Conservation (phyloP, 2,113 vertebrate genomes). For the Boleophthalmus pectinirostris region DNA sequence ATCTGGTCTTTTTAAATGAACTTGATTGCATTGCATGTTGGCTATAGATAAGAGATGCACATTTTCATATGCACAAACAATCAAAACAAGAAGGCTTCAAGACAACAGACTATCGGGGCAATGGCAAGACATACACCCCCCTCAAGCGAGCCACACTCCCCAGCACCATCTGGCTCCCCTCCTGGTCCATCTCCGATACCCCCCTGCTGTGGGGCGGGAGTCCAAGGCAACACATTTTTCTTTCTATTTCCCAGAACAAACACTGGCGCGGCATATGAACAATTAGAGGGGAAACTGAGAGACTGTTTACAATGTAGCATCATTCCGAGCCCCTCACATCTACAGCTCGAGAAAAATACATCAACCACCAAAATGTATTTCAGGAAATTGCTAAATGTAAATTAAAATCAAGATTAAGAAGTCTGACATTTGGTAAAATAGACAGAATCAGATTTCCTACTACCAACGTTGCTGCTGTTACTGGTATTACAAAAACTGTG, state of each 20-base stretch:
- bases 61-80: constrained; percentile 32
- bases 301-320: constrained; percentile 23
- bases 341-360: not conserved
- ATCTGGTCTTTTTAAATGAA: constrained; percentile 31
- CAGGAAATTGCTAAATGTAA: no score
- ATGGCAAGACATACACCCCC: constrained; percentile 40
- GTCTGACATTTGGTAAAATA: no score
- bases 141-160: constrained; percentile 61
- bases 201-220: constrained; percentile 41
- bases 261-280: constrained; percentile 29
- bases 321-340: constrained; percentile 11
- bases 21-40: constrained; percentile 20
- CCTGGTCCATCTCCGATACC: constrained; percentile 61
- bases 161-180: constrained; percentile 77
- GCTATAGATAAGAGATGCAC: constrained; percentile 1
- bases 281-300: constrained; percentile 15
- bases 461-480: no score
- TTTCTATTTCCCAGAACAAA: constrained; percentile 51
- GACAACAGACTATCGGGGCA: constrained; percentile 55
- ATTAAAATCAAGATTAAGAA: no score
- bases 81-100: constrained; percentile 48
- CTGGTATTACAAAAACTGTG: no score
- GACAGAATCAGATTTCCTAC: no score
- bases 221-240: constrained; percentile 23
- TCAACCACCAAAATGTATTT: not conserved